Evolutionary conservation across 2,888 invertebrate species (phyloP), one percentile per base, ranked within the genome.

Genomic region (Orgyia antiqua): DNA sequence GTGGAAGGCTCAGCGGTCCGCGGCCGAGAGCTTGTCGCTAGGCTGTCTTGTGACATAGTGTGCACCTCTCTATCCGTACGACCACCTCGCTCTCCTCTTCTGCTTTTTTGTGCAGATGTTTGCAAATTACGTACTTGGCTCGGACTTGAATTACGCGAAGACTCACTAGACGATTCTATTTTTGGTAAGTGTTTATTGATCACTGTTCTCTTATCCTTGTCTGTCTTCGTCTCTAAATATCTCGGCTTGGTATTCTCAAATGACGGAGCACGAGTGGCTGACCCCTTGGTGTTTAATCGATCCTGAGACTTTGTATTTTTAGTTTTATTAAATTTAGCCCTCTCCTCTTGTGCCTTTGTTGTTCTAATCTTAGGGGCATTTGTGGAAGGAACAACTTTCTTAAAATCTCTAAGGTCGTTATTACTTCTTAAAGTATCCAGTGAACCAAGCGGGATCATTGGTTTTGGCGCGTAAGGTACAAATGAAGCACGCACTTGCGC

Each of bases 61-160:
- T 74, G 76, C 5, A 59, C 51, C 12, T 67, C 74, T 19, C 64
- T 66, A 19, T 70, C 73, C 11, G 58, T 58, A 7, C 27, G 74
- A 4, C 60, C 53, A 12, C 67, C 73, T 23, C 64, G 67, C 23
- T 70, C 73, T 15, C 58, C 58, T 15, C 72, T 45, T 17, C 78
- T 72, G 1, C 62, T 54, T 34, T 74, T 74, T 3, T 42, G 64
- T 46, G 48, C 69, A 57, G 39, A 75, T 51, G 33, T 52, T 42
- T 80, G 73, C 24, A 51, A 17, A 17, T 60, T 61, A 1, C 87
- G 71, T 41, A 76, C 71, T 62, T 87, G 87, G 2, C 90, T 88
- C 1, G 92, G 92, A 51, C 92, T 92, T 1, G 91, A 90, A 38
- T 91, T 92, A 7, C 91, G 82, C 0, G 92, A 92, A 1, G 92